phyloP scores from a whole-genome alignment of 2,797 vertebrate species.

The Mormyrops boulengeri region DNA sequence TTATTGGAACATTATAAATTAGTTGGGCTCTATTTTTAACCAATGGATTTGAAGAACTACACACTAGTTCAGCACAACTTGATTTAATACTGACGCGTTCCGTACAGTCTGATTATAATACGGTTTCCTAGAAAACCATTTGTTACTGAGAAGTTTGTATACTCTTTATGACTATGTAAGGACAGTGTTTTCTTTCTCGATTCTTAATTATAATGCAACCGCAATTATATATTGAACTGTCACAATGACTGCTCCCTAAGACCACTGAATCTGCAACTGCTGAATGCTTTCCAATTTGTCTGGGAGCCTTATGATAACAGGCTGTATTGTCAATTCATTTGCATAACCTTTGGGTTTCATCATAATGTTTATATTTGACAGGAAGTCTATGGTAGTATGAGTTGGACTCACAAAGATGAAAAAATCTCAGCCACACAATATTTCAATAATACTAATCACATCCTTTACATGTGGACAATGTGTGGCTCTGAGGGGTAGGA shows the following conservation, averaged over 20 bases:
- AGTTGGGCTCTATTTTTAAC: background rate
- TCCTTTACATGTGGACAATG: background rate
- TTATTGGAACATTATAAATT: background rate
- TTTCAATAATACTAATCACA: background rate
- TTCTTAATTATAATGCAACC: conserved; percentile 55
- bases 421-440: background rate
- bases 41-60: background rate
- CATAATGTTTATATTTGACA: conserved; percentile 30
- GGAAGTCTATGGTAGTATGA: background rate
- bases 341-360: background rate
- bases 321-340: conserved; percentile 48
- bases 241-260: conserved; percentile 51
- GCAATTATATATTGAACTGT: conserved; percentile 52
- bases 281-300: conserved; percentile 36
- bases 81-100: conserved; percentile 28
- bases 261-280: conserved; percentile 37
- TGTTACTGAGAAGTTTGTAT: conserved; percentile 47
- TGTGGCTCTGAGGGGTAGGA: background rate
- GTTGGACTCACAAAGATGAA: background rate
- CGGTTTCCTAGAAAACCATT: conserved; percentile 37
- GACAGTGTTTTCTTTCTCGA: conserved; percentile 45
- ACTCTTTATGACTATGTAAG: conserved; percentile 44
- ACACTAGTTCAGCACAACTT: background rate
- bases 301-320: conserved; percentile 51
- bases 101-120: conserved; percentile 26